phyloP scores from a whole-genome alignment of 2,888 invertebrate species.

The Acronicta alni region DNA sequence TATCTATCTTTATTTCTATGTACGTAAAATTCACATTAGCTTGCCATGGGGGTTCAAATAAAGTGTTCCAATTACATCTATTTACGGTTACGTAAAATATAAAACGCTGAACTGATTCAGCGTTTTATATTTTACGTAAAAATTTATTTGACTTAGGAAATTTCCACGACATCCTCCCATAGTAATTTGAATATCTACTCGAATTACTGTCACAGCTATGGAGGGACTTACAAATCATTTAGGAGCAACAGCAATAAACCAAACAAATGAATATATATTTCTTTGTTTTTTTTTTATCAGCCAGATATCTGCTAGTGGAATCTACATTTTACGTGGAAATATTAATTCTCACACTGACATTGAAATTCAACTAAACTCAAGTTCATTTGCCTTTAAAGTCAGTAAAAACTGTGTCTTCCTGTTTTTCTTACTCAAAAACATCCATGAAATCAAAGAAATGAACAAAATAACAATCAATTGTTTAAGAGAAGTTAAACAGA shows the following conservation, averaged over 20 bases:
- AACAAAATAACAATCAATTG: constrained; percentile 8
- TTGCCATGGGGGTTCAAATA: constrained; percentile 6
- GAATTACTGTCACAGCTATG: no score
- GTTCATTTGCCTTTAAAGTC: constrained; percentile 4
- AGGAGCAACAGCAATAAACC: no score
- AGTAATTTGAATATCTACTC: no score
- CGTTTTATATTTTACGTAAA: constrained; percentile 17
- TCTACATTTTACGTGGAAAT: neutral
- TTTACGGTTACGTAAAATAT: constrained; percentile 25
- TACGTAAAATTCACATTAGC: constrained; percentile 13
- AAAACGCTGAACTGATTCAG: no score
- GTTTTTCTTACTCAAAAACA: constrained; percentile 4
- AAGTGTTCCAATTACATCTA: constrained; percentile 24
- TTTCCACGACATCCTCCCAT: no score
- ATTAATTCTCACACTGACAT: neutral
- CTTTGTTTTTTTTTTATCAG: neutral
- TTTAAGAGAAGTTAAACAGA: constrained; percentile 9
- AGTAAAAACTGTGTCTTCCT: constrained; percentile 1
- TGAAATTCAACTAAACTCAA: constrained; percentile 4
- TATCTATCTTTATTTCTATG: constrained; percentile 17
- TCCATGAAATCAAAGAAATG: constrained; percentile 5
- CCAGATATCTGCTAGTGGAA: neutral
- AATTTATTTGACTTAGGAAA: constrained; percentile 2
- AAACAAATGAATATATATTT: no score
- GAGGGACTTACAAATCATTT: no score